Conservation (phyloP, 2,888 invertebrate genomes). For the Cryptus armator region DNA sequence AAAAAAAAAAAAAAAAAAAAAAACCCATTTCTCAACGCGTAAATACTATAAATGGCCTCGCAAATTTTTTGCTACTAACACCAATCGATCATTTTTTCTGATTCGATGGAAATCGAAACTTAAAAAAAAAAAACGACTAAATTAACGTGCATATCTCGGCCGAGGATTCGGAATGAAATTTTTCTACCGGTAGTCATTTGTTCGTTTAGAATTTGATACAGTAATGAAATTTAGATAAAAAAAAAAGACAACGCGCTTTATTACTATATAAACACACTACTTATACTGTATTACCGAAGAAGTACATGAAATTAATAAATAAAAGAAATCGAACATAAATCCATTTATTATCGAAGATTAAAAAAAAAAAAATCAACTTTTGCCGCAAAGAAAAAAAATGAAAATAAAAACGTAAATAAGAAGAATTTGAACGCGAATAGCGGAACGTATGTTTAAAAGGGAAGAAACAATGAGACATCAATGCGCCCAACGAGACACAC, state of each 20-base stretch:
- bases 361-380: slow-evolving; percentile 3
- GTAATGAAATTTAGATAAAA: slow-evolving; percentile 13
- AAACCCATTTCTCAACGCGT: slow-evolving; percentile 41
- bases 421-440: slow-evolving; percentile 40
- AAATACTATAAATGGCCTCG: slow-evolving; percentile 30
- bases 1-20: slow-evolving; percentile 21
- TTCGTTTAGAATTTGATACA: slow-evolving; percentile 62
- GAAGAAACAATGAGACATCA: slow-evolving; percentile 48
- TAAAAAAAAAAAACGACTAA: not conserved
- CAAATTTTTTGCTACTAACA: slow-evolving; percentile 49
- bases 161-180: slow-evolving; percentile 31
- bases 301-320: not conserved
- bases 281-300: slow-evolving; percentile 41
- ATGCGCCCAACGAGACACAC: slow-evolving; percentile 48
- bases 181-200: slow-evolving; percentile 57
- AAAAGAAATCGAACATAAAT: not conserved
- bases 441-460: not conserved
- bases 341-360: slow-evolving; percentile 14
- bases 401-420: slow-evolving; percentile 9
- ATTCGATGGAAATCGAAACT: slow-evolving; percentile 20
- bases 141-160: slow-evolving; percentile 68
- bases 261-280: slow-evolving; percentile 47
- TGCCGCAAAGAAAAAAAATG: slow-evolving; percentile 16
- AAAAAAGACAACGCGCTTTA: slow-evolving; percentile 29
- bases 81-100: slow-evolving; percentile 52